Conservation (phyloP, 1,140 invertebrate species). For the Ridgeia piscesae region DNA sequence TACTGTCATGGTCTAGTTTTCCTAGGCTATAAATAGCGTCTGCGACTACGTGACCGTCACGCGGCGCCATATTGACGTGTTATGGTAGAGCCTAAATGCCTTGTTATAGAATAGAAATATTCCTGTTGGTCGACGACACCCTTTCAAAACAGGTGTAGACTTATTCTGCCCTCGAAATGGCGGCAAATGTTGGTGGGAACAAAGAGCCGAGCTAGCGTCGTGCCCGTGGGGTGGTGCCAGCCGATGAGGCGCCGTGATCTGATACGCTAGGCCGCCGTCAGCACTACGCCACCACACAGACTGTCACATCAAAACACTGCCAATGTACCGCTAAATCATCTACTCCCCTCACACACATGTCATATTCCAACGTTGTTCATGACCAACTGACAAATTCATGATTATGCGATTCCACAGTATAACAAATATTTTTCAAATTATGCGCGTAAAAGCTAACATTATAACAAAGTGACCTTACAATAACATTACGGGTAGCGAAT, state of each 20-base stretch:
- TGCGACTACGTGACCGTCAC: no score
- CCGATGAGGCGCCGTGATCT: background rate
- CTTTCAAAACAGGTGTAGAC: no score
- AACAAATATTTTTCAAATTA: background rate
- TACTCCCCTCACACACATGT: background rate
- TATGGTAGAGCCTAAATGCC: no score
- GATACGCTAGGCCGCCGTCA: background rate
- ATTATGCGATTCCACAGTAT: background rate
- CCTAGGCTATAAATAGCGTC: no score
- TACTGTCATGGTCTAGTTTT: no score
- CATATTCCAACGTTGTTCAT: background rate
- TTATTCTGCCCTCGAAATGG: background rate
- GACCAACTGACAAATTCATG: background rate
- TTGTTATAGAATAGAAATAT: no score
- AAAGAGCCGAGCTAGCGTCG: constrained; percentile 5
- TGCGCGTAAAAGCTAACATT: background rate
- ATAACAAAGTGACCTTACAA: constrained; percentile 1
- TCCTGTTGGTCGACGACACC: no score
- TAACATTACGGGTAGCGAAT: background rate
- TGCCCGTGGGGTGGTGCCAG: background rate
- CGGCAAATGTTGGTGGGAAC: background rate
- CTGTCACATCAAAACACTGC: background rate
- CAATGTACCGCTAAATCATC: background rate
- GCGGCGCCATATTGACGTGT: no score
- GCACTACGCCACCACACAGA: background rate